Evolutionary conservation across 2,113 vertebrate species (phyloP).

Genomic region (Lampris incognitus): DNA sequence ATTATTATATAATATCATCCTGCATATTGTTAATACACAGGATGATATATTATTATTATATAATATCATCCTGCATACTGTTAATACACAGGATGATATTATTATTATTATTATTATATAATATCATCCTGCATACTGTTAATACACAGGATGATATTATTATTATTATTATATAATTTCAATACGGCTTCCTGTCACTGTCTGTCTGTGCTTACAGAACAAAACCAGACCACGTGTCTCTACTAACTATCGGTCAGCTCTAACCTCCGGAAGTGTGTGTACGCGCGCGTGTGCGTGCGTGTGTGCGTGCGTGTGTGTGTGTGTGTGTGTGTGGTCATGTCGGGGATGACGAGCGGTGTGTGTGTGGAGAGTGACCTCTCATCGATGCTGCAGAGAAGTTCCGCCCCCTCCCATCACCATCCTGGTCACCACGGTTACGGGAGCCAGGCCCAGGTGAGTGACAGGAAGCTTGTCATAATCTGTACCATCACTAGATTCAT

Average conservation of each 20-base stretch:
- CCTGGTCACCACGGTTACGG: constrained; percentile 74
- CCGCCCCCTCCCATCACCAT: constrained; percentile 74
- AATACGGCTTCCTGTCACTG: too few species aligned
- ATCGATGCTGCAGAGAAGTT: constrained; percentile 76
- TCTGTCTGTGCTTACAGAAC: constrained; percentile 28
- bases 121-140: too few species aligned
- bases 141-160: too few species aligned
- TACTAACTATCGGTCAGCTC: constrained; percentile 9
- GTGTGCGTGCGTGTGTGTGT: constrained; percentile 36
- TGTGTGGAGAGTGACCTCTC: constrained; percentile 88
- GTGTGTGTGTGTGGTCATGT: constrained; percentile 76
- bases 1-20: too few species aligned
- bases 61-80: too few species aligned
- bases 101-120: too few species aligned
- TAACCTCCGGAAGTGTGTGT: constrained; percentile 28
- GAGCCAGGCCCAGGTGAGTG: constrained; percentile 86
- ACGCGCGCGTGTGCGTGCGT: constrained; percentile 3
- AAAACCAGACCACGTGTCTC: background rate
- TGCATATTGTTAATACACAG: too few species aligned
- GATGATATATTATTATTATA: too few species aligned
- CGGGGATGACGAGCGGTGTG: constrained; percentile 91
- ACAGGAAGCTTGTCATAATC: background rate
- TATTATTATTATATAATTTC: too few species aligned
- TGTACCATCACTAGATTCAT: too few species aligned
- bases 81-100: too few species aligned